Conservation (phyloP, 2,888 invertebrate genomes). For the Chymomyza amoena region DNA sequence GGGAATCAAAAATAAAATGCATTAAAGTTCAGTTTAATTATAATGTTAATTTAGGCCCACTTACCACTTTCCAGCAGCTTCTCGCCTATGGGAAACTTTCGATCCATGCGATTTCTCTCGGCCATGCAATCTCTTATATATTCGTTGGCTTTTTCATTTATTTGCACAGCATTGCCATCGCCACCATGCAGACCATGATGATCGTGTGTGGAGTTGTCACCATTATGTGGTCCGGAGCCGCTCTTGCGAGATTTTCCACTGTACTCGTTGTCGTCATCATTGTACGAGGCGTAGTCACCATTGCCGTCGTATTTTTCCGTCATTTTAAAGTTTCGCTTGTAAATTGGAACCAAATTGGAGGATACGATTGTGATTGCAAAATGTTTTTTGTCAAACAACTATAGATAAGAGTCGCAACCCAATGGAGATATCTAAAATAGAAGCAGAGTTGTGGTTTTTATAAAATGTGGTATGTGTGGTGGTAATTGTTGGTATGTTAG, state of each 20-base stretch:
- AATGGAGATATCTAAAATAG: background rate
- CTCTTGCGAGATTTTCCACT: slow-evolving; percentile 70
- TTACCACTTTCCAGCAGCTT: slow-evolving; percentile 88
- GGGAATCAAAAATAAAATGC: slow-evolving; percentile 2
- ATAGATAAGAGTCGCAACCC: background rate
- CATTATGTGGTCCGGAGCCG: slow-evolving; percentile 68
- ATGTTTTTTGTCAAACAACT: background rate
- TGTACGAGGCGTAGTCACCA: slow-evolving; percentile 76
- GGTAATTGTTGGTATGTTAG: too few relatives aligned
- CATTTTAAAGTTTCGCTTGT: slow-evolving; percentile 63
- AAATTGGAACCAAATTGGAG: slow-evolving; percentile 19
- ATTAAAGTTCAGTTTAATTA: background rate
- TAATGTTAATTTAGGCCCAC: background rate
- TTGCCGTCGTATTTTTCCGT: slow-evolving; percentile 78
- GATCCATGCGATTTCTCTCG: slow-evolving; percentile 84
- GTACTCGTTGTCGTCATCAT: slow-evolving; percentile 77
- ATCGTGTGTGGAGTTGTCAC: slow-evolving; percentile 70
- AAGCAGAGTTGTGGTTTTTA: background rate
- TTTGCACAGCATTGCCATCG: slow-evolving; percentile 72
- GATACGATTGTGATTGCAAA: background rate
- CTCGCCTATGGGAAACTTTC: slow-evolving; percentile 85
- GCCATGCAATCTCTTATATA: slow-evolving; percentile 87
- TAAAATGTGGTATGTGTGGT: too few relatives aligned
- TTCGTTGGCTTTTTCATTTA: slow-evolving; percentile 87
- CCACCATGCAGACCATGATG: slow-evolving; percentile 75